These are phyloP conservation scores for Tromatobia lineatoria DNA, from an alignment of 2,888 invertebrate genomes.

Conservation along the genomic window DNA sequence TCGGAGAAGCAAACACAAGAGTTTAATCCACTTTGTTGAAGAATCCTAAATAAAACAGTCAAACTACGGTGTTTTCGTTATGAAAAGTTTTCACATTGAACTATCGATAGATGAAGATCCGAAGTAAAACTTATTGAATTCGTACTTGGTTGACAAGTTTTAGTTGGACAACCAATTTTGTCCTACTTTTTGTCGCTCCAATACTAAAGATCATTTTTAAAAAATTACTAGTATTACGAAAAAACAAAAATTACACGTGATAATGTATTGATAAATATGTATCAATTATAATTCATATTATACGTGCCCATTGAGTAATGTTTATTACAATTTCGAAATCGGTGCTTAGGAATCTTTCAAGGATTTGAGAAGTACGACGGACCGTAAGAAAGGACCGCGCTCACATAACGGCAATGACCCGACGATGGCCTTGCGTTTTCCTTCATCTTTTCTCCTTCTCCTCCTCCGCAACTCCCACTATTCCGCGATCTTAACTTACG, in stretches of 20 bases:
- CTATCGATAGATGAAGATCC: no score
- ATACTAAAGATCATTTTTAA: no score
- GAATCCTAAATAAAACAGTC: no score
- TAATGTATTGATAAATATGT: not conserved
- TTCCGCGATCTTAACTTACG: constrained; percentile 44
- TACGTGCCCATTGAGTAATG: not conserved
- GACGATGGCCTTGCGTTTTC: constrained; percentile 81
- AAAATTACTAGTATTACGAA: no score
- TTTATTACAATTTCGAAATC: not conserved
- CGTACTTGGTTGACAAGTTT: no score
- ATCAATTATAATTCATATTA: not conserved
- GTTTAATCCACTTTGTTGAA: not conserved
- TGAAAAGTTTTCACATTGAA: no score
- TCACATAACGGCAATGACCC: constrained; percentile 82
- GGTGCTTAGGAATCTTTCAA: not conserved
- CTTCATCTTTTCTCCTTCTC: constrained; percentile 80
- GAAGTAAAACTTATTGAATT: no score
- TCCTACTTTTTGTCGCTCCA: no score
- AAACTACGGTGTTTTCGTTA: no score
- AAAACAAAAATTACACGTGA: no score
- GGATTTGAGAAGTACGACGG: constrained; percentile 10
- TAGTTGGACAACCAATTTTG: no score
- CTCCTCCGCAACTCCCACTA: constrained; percentile 60
- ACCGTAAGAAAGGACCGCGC: constrained; percentile 69
- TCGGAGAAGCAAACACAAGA: not conserved